These are phyloP conservation scores for Camelus bactrianus DNA, from an alignment of 2,113 vertebrate genomes.

Conservation along the genomic window DNA sequence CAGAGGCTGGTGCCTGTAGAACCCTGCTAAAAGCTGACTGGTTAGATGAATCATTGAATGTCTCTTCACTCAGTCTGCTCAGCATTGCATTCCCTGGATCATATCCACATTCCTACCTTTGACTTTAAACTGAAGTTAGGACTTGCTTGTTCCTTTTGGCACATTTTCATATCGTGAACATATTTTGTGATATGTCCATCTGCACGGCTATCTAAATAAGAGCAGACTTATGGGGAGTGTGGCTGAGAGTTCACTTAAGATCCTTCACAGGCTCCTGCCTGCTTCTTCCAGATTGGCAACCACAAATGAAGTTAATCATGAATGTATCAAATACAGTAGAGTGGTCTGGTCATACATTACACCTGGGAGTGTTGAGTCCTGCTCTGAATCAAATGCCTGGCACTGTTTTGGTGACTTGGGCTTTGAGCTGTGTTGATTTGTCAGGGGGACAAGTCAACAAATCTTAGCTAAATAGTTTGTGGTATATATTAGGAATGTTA, in stretches of 20 bases:
- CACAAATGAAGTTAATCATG: conserved; percentile 53
- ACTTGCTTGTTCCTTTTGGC: conserved; percentile 75
- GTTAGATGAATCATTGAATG: conserved; percentile 54
- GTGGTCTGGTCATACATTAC: conserved; percentile 48
- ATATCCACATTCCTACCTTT: conserved; percentile 70
- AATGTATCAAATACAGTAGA: conserved; percentile 13
- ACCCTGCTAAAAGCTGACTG: conserved; percentile 2
- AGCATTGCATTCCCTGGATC: conserved; percentile 59
- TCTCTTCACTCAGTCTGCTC: conserved; percentile 40
- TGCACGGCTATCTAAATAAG: conserved; percentile 71
- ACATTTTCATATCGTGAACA: conserved; percentile 67
- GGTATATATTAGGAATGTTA: conserved; percentile 77
- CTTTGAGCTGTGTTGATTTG: conserved; percentile 70
- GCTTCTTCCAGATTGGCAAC: conserved; percentile 62
- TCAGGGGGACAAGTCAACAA: conserved; percentile 65
- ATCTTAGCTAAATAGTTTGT: conserved; percentile 69
- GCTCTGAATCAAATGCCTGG: conserved; percentile 41
- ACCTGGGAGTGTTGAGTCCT: conserved; percentile 72
- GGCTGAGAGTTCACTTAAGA: conserved; percentile 73
- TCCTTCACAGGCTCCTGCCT: conserved; percentile 59
- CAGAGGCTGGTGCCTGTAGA: background rate
- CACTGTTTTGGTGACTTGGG: conserved; percentile 50
- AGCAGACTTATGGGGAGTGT: conserved; percentile 57
- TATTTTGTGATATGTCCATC: conserved; percentile 75
- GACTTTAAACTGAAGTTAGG: conserved; percentile 54